A percentile compares a stretch with the other conserved stretches of the same genome.
Evolutionary conservation across 2,797 vertebrate species (phyloP).

Genomic region (Acanthurus leucopareius): DNA sequence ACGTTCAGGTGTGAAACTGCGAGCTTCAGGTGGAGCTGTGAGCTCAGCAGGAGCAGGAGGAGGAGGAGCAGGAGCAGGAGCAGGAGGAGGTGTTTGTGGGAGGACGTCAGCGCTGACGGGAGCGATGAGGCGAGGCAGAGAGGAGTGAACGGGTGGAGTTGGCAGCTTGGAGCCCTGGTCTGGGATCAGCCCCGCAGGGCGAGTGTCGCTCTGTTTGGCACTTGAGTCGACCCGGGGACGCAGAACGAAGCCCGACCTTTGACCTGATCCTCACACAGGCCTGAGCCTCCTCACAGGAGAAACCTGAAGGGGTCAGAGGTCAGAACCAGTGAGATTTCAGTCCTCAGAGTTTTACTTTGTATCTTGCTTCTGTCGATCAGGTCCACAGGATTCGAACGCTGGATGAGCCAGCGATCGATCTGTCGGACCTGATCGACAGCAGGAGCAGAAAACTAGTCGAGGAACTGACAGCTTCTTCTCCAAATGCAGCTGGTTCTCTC

Average conservation of each 20-base stretch:
- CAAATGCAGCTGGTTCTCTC: too few relatives aligned
- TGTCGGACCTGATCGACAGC: not conserved
- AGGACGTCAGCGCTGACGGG: conserved; percentile 29
- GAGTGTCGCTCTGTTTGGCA: conserved; percentile 32
- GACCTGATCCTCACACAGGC: conserved; percentile 17
- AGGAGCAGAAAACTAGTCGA: not conserved
- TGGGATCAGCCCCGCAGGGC: conserved; percentile 27
- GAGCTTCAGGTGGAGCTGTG: not conserved
- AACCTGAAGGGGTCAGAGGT: conserved; percentile 13
- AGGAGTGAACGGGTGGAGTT: conserved; percentile 49
- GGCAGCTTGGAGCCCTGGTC: conserved; percentile 70
- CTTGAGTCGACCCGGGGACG: conserved; percentile 29
- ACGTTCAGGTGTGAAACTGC: not conserved
- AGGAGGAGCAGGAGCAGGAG: too few relatives aligned
- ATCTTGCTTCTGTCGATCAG: too few relatives aligned
- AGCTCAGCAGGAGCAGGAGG: too few relatives aligned
- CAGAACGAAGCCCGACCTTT: conserved; percentile 9
- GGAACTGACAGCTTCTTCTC: too few relatives aligned
- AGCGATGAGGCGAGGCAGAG: conserved; percentile 49
- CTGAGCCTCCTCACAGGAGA: not conserved
- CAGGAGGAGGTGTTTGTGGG: not conserved
- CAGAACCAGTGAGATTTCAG: conserved; percentile 15
- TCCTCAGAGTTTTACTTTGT: not conserved
- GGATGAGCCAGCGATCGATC: not conserved
- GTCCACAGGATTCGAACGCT: not conserved